Percentiles rank a stretch among this genome's conserved stretches.
Conservation (phyloP, 2,888 invertebrate species). For the Chaitophorus viminalis region DNA sequence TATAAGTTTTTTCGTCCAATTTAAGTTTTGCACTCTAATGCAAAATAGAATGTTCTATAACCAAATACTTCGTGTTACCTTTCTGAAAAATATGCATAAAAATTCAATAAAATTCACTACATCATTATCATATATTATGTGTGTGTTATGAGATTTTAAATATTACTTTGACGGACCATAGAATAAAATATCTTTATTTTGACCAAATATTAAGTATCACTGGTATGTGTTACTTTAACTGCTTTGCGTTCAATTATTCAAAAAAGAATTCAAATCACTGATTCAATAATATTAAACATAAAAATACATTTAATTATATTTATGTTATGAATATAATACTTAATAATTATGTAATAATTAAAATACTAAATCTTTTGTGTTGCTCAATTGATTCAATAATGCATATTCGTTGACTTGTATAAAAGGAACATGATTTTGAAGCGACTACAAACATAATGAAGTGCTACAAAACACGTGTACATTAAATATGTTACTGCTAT, state of each 20-base stretch:
- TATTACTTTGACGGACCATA: not conserved
- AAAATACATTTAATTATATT: too few relatives aligned
- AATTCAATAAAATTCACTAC: not conserved
- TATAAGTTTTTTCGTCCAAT: too few relatives aligned
- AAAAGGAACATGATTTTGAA: not conserved
- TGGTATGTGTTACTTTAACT: not conserved
- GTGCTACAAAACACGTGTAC: not conserved
- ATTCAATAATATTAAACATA: not conserved
- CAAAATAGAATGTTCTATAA: too few relatives aligned
- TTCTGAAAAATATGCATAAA: not conserved
- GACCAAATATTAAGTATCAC: not conserved
- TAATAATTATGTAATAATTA: too few relatives aligned
- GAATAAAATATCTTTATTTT: not conserved
- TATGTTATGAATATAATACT: too few relatives aligned
- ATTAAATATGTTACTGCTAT: not conserved
- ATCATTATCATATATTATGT: not conserved
- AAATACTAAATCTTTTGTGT: not conserved
- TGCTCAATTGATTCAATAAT: not conserved
- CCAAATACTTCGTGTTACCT: not conserved
- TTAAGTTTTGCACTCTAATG: too few relatives aligned
- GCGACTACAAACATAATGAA: not conserved
- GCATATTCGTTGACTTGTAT: not conserved
- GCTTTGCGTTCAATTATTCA: not conserved
- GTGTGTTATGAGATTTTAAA: not conserved
- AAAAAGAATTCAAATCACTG: too few relatives aligned